phyloP scores from a whole-genome alignment of 2,888 invertebrate species.

The Petrolisthes cinctipes region DNA sequence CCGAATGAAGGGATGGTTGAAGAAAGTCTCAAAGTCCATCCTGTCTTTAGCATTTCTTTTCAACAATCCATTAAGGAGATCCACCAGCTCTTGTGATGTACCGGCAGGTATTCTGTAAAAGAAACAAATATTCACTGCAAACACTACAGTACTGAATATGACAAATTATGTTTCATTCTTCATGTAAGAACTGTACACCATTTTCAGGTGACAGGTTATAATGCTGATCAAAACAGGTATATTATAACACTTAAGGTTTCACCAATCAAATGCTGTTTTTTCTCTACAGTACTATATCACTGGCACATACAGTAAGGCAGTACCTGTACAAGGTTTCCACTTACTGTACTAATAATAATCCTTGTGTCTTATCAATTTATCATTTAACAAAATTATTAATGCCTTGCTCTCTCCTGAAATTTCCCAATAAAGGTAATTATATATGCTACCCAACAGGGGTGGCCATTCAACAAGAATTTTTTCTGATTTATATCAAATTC shows the following conservation, averaged over 20 bases:
- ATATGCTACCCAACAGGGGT: no score
- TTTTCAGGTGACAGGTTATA: not conserved
- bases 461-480: no score
- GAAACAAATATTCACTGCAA: not conserved
- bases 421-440: no score
- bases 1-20: constrained; percentile 85
- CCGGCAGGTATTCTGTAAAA: constrained; percentile 88
- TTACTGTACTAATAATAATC: no score
- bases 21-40: constrained; percentile 96
- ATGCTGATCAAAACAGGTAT: not conserved
- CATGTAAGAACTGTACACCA: not conserved
- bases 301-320: not conserved
- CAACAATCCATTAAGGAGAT: constrained; percentile 84
- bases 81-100: constrained; percentile 89
- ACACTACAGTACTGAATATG: not conserved
- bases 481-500: no score
- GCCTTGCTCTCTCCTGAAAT: no score
- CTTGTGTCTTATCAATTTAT: no score
- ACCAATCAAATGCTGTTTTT: not conserved
- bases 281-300: not conserved
- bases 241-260: not conserved
- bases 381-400: no score
- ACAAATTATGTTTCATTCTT: not conserved
- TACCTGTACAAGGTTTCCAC: not conserved
- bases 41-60: constrained; percentile 94